Evolutionary conservation across 1,140 invertebrate genomes (phyloP).

Genomic region (Lasioglossum baleicum): DNA sequence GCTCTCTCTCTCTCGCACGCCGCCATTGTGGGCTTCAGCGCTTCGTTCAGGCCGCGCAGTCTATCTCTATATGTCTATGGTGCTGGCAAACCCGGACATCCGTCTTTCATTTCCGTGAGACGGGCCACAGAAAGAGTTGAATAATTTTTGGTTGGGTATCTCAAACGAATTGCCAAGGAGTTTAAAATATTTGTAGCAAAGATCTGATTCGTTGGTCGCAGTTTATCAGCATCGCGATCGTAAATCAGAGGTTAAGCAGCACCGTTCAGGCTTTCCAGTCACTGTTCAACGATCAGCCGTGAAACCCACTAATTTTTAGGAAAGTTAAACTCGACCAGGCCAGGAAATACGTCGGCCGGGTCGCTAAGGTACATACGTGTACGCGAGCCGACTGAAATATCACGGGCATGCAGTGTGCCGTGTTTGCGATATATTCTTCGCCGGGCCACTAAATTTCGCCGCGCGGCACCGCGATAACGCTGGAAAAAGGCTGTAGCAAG

Average conservation of each 20-base stretch:
- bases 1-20: too few relatives aligned
- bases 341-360: neutral
- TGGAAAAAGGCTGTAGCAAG: neutral
- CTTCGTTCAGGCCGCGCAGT: too few relatives aligned
- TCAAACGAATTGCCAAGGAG: too few relatives aligned
- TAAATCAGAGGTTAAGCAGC: neutral
- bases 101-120: too few relatives aligned
- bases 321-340: neutral
- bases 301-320: neutral
- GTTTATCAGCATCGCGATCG: neutral
- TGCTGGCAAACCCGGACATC: too few relatives aligned
- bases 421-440: constrained; percentile 8
- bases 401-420: neutral
- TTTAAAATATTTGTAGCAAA: too few relatives aligned
- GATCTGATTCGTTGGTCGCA: too few relatives aligned
- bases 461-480: neutral
- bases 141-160: too few relatives aligned
- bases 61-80: too few relatives aligned
- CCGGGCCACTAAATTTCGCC: neutral
- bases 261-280: neutral
- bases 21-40: too few relatives aligned
- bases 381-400: neutral
- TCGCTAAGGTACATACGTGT: neutral
- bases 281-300: neutral
- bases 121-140: too few relatives aligned